These are phyloP conservation scores for Holotrichia oblita DNA, from an alignment of 1,140 invertebrate genomes.

Conservation along the genomic window DNA sequence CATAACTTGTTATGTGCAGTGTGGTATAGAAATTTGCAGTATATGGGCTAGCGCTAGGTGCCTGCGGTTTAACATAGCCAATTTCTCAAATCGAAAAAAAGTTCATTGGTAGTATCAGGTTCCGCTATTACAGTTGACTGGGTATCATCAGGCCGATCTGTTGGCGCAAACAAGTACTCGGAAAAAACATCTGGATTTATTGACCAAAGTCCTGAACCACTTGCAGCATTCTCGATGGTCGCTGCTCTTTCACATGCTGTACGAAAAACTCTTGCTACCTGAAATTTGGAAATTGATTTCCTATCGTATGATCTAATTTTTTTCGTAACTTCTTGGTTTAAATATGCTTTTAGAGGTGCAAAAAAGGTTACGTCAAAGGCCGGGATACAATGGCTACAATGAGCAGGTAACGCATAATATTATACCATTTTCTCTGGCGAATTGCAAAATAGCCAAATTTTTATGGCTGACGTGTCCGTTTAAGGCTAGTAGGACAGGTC, in stretches of 20 bases:
- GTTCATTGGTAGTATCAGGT: too few species aligned
- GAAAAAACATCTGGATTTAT: constrained; percentile 1
- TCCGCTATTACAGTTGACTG: neutral
- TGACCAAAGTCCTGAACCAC: neutral
- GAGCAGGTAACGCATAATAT: neutral
- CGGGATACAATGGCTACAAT: neutral
- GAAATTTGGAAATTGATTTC: neutral
- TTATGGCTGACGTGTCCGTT: constrained; percentile 25
- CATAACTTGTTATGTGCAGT: too few species aligned
- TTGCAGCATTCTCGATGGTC: neutral
- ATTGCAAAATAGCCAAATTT: neutral
- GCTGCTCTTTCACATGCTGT: neutral
- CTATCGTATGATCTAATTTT: constrained; percentile 9
- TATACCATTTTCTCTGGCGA: neutral
- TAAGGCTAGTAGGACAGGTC: neutral
- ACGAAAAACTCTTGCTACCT: constrained; percentile 2
- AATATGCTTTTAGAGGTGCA: constrained; percentile 21
- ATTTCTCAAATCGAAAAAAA: too few species aligned
- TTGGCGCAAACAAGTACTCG: neutral
- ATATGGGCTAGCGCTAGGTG: too few species aligned
- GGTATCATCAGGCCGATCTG: neutral
- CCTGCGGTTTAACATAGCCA: too few species aligned
- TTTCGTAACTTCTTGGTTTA: constrained; percentile 13
- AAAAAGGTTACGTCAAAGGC: neutral
- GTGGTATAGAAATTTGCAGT: too few species aligned